These are phyloP conservation scores for Amniataba percoides DNA, from an alignment of 2,797 vertebrate species.

Conservation along the genomic window DNA sequence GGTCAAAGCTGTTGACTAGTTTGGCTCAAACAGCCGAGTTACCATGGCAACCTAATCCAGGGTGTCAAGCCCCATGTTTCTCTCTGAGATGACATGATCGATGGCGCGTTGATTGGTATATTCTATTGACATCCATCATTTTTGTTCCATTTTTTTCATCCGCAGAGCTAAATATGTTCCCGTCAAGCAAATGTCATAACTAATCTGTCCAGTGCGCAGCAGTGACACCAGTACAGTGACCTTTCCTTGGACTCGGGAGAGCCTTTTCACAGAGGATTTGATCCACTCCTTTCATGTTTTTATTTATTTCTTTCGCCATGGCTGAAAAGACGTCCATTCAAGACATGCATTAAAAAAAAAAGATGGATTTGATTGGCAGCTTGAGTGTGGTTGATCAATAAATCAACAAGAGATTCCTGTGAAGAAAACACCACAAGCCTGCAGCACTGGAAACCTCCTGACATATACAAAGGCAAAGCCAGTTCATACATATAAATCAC, in stretches of 20 bases:
- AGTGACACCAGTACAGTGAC: constrained; percentile 25
- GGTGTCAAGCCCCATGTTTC: constrained; percentile 26
- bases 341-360: not conserved
- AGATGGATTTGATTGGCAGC: constrained; percentile 5
- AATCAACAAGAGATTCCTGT: constrained; percentile 10
- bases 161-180: constrained; percentile 18
- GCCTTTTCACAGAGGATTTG: constrained; percentile 2
- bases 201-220: constrained; percentile 19
- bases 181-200: constrained; percentile 31
- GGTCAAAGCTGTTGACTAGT: constrained; percentile 18
- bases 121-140: constrained; percentile 53
- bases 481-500: constrained; percentile 20
- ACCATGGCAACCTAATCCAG: constrained; percentile 34
- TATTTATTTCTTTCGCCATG: not conserved
- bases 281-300: constrained; percentile 13
- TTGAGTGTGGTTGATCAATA: constrained; percentile 11
- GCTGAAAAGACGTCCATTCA: not conserved
- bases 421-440: not conserved
- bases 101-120: constrained; percentile 25
- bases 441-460: not conserved
- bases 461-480: not conserved
- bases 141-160: constrained; percentile 32
- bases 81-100: constrained; percentile 41
- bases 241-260: not conserved
- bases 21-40: constrained; percentile 30